Conservation (phyloP, 2,888 invertebrate genomes). For the Ophion ellenae region DNA sequence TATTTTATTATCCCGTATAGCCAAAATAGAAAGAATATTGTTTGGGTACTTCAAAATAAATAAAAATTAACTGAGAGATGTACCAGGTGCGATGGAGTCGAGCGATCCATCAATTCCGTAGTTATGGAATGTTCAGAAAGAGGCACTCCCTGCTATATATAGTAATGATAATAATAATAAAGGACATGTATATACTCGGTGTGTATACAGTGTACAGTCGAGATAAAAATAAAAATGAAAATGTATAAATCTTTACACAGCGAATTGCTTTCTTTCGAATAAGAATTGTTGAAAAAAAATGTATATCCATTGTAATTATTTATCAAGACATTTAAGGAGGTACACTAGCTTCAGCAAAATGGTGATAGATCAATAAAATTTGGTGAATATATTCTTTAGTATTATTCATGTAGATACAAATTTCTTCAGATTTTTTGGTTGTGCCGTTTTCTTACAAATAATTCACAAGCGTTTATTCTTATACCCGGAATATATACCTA, state of each 20-base stretch:
- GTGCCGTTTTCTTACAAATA: no score
- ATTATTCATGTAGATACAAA: no score
- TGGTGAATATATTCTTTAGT: no score
- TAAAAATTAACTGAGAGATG: background rate
- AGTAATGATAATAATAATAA: conserved; percentile 22
- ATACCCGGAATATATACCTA: no score
- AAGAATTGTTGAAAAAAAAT: background rate
- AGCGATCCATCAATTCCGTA: conserved; percentile 58
- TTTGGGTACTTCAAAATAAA: background rate
- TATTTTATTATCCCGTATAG: conserved; percentile 1
- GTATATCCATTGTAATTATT: no score
- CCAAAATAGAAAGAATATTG: conserved; percentile 24
- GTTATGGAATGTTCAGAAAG: conserved; percentile 28
- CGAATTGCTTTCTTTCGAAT: background rate
- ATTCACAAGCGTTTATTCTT: no score
- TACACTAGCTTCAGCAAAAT: no score
- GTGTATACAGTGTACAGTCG: conserved; percentile 8
- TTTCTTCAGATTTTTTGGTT: no score
- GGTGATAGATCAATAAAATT: no score
- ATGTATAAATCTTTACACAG: background rate
- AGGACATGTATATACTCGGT: conserved; percentile 11
- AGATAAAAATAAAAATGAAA: background rate
- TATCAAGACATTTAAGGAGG: no score
- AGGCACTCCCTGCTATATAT: conserved; percentile 30
- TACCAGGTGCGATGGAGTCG: conserved; percentile 17